Evolutionary conservation across 2,113 vertebrate genomes (phyloP).

Genomic region (Crocuta crocuta): DNA sequence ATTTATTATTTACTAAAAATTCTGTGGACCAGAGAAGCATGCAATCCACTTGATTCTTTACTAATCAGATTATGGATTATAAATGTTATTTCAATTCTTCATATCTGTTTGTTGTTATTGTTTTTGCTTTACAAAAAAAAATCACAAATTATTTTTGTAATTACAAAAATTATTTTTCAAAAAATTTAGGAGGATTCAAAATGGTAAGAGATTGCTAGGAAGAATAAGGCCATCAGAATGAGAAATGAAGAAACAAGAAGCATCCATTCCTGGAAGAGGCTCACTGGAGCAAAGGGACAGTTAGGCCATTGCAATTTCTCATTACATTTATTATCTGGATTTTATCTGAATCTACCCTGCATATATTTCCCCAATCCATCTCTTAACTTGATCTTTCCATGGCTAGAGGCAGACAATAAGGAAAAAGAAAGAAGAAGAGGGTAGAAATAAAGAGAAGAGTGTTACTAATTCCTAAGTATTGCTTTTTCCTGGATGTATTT

Average conservation of each 20-base stretch:
- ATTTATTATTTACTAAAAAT: background rate
- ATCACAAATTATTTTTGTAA: too few species aligned
- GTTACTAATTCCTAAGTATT: background rate
- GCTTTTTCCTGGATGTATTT: background rate
- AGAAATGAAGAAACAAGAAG: background rate
- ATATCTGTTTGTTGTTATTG: background rate
- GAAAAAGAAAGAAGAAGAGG: background rate
- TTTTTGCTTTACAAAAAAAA: constrained; percentile 15
- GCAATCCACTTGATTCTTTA: background rate
- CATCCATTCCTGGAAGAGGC: background rate
- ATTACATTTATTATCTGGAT: background rate
- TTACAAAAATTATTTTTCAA: background rate
- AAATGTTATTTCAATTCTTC: background rate
- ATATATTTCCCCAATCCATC: background rate
- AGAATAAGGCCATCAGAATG: background rate
- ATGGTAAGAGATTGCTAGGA: background rate
- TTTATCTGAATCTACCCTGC: background rate
- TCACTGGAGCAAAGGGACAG: background rate
- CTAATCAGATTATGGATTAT: constrained; percentile 11
- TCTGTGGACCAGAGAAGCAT: background rate
- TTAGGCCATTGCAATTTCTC: background rate
- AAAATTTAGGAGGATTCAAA: background rate
- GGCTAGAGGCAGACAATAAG: background rate
- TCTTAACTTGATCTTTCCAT: background rate
- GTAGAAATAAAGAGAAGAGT: background rate